Evolutionary conservation across 1,140 invertebrate genomes (phyloP).

Genomic region (Maconellicoccus hirsutus): DNA sequence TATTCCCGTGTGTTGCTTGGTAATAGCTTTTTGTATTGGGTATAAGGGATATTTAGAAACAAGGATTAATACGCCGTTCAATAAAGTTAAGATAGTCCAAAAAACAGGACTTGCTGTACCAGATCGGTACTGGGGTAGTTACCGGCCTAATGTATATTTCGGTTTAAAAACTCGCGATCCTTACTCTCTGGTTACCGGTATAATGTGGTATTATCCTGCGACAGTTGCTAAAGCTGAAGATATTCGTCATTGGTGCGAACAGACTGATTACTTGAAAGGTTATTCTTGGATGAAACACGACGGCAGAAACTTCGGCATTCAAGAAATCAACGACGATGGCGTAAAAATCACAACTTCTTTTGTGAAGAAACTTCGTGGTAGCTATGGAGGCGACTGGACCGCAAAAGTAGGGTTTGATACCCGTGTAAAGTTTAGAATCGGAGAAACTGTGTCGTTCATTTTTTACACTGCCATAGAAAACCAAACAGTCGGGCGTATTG

Average conservation of each 20-base stretch:
- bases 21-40: constrained; percentile 29
- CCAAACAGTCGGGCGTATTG: not conserved
- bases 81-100: constrained; percentile 51
- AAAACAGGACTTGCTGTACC: constrained; percentile 3
- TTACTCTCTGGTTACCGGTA: constrained; percentile 72
- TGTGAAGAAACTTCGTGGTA: constrained; percentile 66
- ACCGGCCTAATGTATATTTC: constrained; percentile 77
- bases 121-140: constrained; percentile 63
- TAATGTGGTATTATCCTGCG: constrained; percentile 92
- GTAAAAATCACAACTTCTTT: constrained; percentile 74
- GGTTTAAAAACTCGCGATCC: constrained; percentile 82
- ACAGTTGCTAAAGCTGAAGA: constrained; percentile 49
- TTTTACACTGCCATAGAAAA: constrained; percentile 63
- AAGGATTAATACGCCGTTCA: constrained; percentile 72
- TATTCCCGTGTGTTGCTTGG: not conserved
- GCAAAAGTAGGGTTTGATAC: constrained; percentile 61
- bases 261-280: constrained; percentile 65
- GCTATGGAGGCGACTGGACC: constrained; percentile 86
- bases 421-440: constrained; percentile 38
- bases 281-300: constrained; percentile 88
- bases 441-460: constrained; percentile 51
- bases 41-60: constrained; percentile 76
- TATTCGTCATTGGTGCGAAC: constrained; percentile 83
- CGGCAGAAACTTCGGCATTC: constrained; percentile 80
- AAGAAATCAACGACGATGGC: constrained; percentile 70